Conservation (phyloP, 2,888 invertebrate species). For the Craniophora ligustri region DNA sequence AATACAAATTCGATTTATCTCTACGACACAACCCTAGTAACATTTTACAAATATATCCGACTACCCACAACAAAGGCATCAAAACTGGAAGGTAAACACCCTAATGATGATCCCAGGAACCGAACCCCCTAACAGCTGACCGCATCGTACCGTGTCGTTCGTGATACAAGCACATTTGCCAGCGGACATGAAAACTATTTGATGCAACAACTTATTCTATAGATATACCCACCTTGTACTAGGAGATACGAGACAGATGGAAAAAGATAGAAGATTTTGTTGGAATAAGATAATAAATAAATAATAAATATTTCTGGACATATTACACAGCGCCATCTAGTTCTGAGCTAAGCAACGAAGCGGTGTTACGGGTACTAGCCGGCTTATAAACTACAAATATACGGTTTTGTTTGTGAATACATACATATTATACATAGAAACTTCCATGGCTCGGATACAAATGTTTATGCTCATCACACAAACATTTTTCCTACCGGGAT, state of each 20-base stretch:
- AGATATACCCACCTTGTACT: background rate
- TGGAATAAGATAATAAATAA: background rate
- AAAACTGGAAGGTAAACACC: conserved; percentile 51
- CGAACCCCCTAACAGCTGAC: conserved; percentile 57
- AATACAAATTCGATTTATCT: too few species aligned
- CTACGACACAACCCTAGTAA: background rate
- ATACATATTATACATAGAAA: too few species aligned
- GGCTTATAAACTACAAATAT: too few species aligned
- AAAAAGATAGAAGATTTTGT: conserved; percentile 10
- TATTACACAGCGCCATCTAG: too few species aligned
- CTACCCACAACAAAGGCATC: conserved; percentile 19
- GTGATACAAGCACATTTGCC: conserved; percentile 50
- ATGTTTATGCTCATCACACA: too few species aligned
- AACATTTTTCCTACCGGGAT: too few species aligned
- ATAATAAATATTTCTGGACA: too few species aligned
- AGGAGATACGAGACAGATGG: background rate
- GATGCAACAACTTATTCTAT: conserved; percentile 14
- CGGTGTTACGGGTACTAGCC: too few species aligned
- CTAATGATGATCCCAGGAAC: conserved; percentile 52
- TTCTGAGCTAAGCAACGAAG: too few species aligned
- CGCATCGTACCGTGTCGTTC: conserved; percentile 55
- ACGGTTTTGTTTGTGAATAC: too few species aligned
- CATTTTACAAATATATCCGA: background rate
- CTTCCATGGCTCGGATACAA: too few species aligned
- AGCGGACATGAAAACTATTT: conserved; percentile 42